Percentiles rank a stretch among this genome's conserved stretches.
Evolutionary conservation across 1,140 invertebrate species (phyloP).

Genomic region (Ips nitidus): DNA sequence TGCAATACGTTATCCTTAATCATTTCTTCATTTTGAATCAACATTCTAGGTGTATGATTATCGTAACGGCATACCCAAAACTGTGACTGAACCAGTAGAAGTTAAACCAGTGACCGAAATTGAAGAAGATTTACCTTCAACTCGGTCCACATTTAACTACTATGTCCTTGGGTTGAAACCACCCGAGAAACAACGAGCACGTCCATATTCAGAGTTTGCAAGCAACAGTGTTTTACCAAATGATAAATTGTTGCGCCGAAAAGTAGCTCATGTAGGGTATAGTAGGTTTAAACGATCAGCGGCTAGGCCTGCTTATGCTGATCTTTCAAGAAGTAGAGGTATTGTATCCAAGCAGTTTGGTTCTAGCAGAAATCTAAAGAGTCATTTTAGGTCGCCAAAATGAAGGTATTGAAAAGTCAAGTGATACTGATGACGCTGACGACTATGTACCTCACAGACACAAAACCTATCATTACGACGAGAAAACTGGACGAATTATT

Average conservation of each 20-base stretch:
- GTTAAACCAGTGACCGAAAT: conserved; percentile 12
- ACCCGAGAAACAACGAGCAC: conserved; percentile 41
- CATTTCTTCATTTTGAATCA: too few relatives aligned
- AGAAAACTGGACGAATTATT: conserved; percentile 46
- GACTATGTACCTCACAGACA: conserved; percentile 49
- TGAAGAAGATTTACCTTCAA: background rate
- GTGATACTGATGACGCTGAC: conserved; percentile 42
- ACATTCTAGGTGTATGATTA: background rate
- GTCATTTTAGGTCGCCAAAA: conserved; percentile 24
- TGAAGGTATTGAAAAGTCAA: conserved; percentile 34
- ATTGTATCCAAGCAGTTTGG: conserved; percentile 4
- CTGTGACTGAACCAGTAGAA: background rate
- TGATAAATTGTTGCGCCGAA: conserved; percentile 13
- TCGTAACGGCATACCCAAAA: background rate
- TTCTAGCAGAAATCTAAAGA: background rate
- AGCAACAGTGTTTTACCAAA: conserved; percentile 11
- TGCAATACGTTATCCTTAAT: background rate
- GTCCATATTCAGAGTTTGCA: conserved; percentile 41
- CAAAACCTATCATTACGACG: conserved; percentile 50
- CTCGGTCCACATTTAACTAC: conserved; percentile 35
- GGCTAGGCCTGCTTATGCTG: conserved; percentile 36
- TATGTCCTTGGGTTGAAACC: conserved; percentile 47
- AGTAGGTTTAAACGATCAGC: conserved; percentile 31
- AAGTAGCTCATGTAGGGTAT: conserved; percentile 9
- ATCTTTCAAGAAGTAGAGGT: conserved; percentile 38